Evolutionary conservation across 2,113 vertebrate genomes (phyloP).

Genomic region (Gavialis gangeticus): DNA sequence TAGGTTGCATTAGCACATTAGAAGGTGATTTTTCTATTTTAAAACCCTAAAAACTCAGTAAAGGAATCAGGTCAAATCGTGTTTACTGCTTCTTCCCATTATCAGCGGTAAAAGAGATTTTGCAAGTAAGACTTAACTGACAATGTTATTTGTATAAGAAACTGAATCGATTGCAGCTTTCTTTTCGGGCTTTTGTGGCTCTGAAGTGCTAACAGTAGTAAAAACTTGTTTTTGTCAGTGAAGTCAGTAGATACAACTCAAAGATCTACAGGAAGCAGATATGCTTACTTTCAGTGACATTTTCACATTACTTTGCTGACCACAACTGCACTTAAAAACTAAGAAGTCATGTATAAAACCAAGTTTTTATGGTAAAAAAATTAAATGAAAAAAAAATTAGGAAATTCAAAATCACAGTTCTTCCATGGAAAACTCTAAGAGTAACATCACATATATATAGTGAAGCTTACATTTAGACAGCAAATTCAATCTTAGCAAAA

Average conservation of each 20-base stretch:
- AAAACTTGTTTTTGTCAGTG: conserved; percentile 45
- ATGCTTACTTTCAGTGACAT: conserved; percentile 12
- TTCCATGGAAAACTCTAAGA: background rate
- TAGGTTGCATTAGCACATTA: background rate
- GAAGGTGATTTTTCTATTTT: background rate
- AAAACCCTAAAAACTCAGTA: background rate
- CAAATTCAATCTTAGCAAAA: background rate
- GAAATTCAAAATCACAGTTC: background rate
- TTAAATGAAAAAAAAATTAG: background rate
- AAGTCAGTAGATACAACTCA: conserved; percentile 50
- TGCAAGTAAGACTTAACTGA: background rate
- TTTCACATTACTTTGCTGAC: conserved; percentile 36
- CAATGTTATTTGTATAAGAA: background rate
- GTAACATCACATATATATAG: background rate
- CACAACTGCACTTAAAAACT: background rate
- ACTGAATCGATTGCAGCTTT: background rate
- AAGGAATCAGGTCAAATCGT: background rate
- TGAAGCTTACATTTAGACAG: background rate
- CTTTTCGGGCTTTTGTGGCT: background rate
- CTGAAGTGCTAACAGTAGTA: background rate
- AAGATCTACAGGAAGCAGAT: conserved; percentile 54
- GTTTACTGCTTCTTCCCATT: background rate
- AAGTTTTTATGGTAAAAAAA: background rate
- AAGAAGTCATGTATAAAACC: background rate
- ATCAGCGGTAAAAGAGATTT: background rate